phyloP scores from a whole-genome alignment of 30 jellyfish, hydroid and myxozoan genomes.

The Aurelia sp. region DNA sequence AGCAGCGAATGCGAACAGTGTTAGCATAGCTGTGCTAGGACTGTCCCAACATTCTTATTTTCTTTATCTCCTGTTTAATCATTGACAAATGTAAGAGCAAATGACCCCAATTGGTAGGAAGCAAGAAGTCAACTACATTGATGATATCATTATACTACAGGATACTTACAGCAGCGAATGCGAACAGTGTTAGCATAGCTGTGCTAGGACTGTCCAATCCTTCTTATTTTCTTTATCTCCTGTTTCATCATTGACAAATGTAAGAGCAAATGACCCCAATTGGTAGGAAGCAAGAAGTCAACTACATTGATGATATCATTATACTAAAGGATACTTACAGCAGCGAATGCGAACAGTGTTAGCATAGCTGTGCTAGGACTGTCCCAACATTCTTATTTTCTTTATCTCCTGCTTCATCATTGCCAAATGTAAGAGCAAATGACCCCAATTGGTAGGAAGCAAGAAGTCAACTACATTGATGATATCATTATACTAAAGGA shows the following conservation, averaged over 20 bases:
- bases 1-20: slow-evolving; percentile 83
- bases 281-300: slow-evolving; percentile 48
- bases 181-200: slow-evolving; percentile 85
- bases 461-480: slow-evolving; percentile 1
- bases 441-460: slow-evolving; percentile 76
- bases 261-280: slow-evolving; percentile 88
- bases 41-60: slow-evolving; percentile 91
- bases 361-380: slow-evolving; percentile 84
- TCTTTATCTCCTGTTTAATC: slow-evolving; percentile 85
- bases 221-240: slow-evolving; percentile 88
- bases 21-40: slow-evolving; percentile 82
- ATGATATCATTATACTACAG: no score
- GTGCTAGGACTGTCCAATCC: slow-evolving; percentile 86
- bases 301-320: no score
- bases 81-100: slow-evolving; percentile 79
- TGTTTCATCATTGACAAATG: slow-evolving; percentile 77
- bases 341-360: slow-evolving; percentile 81
- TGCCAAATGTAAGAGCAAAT: slow-evolving; percentile 84
- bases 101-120: slow-evolving; percentile 76
- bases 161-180: slow-evolving; percentile 74
- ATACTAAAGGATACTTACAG: slow-evolving; percentile 33
- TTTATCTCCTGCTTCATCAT: slow-evolving; percentile 84
- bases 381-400: slow-evolving; percentile 95
- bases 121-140: slow-evolving; percentile 75
- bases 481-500: no score